These are phyloP conservation scores for Numida meleagris DNA, from an alignment of 2,113 vertebrate genomes.

Conservation along the genomic window DNA sequence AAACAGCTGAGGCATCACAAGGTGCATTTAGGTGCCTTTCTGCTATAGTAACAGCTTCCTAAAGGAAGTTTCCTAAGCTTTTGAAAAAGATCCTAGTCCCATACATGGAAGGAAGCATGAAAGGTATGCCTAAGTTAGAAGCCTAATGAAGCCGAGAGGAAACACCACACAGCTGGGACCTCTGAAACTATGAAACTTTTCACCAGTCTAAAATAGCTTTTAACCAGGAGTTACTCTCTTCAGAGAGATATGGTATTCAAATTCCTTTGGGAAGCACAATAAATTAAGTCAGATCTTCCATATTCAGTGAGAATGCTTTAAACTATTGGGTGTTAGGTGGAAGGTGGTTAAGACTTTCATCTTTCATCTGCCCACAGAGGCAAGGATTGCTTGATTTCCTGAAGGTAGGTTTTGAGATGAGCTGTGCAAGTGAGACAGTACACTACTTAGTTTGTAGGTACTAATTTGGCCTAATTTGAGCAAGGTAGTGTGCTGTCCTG, in stretches of 20 bases:
- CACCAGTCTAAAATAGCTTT: background rate
- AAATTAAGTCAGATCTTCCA: background rate
- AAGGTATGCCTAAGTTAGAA: background rate
- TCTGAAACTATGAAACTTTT: background rate
- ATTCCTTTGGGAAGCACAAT: background rate
- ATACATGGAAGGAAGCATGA: background rate
- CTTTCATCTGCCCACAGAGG: background rate
- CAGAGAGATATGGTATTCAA: background rate
- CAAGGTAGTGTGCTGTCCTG: background rate
- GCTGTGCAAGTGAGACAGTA: background rate
- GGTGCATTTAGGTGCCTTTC: constrained; percentile 22
- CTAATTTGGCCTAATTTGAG: background rate
- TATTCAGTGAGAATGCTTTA: background rate
- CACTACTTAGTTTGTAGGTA: background rate
- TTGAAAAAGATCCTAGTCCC: background rate
- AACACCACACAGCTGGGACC: background rate
- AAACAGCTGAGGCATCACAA: constrained; percentile 26
- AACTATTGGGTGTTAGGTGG: background rate
- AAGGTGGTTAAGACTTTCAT: background rate
- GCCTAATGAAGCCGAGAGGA: background rate
- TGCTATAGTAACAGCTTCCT: background rate
- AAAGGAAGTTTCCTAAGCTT: background rate
- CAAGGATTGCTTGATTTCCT: background rate
- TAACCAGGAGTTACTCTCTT: background rate
- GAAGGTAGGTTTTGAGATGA: background rate